These are phyloP conservation scores for Leptarthrus brevirostris DNA, from an alignment of 2,888 invertebrate species.

Conservation along the genomic window DNA sequence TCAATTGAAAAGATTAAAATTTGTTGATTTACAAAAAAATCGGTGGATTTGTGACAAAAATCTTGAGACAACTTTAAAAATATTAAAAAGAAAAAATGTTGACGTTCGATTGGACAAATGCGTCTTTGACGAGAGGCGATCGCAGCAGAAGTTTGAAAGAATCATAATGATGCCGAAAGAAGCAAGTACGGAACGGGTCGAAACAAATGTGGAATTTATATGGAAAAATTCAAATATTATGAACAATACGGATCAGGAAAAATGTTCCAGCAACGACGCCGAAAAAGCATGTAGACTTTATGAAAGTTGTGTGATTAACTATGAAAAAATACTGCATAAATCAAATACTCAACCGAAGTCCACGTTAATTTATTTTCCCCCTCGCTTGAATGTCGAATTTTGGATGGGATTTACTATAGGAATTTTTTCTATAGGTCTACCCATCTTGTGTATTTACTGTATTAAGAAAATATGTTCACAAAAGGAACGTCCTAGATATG, in stretches of 20 bases:
- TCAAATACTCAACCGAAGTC: no score
- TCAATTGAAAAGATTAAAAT: slow-evolving; percentile 68
- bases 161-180: slow-evolving; percentile 56
- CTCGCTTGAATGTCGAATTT: no score
- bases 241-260: neutral
- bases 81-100: slow-evolving; percentile 58
- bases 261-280: neutral
- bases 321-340: no score
- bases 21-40: slow-evolving; percentile 71
- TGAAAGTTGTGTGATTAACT: slow-evolving; percentile 20
- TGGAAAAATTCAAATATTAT: slow-evolving; percentile 31
- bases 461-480: no score
- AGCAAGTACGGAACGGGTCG: slow-evolving; percentile 50
- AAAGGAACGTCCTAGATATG: no score
- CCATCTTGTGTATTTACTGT: no score
- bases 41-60: slow-evolving; percentile 71
- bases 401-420: no score
- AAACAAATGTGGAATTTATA: slow-evolving; percentile 49
- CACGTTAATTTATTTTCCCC: no score
- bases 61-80: slow-evolving; percentile 58
- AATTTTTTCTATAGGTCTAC: no score
- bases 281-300: slow-evolving; percentile 29
- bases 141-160: slow-evolving; percentile 59
- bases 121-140: slow-evolving; percentile 51
- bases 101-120: slow-evolving; percentile 59